phyloP scores from a whole-genome alignment of 2,888 invertebrate species.

The Macroteleia sp. region DNA sequence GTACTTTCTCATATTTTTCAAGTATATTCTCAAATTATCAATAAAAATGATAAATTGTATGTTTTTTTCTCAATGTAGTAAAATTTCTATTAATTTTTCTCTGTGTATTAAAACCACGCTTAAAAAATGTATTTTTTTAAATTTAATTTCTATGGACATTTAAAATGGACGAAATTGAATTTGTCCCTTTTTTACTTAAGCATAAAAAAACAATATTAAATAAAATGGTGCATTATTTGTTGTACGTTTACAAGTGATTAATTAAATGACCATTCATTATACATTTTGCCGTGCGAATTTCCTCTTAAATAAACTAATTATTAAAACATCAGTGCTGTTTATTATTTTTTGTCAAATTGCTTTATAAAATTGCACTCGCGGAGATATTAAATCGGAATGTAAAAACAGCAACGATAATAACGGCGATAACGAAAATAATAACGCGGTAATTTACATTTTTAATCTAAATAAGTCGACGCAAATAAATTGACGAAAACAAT shows the following conservation, averaged over 20 bases:
- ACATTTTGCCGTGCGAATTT: background rate
- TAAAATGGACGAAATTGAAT: too few relatives aligned
- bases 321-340: slow-evolving; percentile 18
- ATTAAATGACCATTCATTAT: background rate
- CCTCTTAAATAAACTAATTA: slow-evolving; percentile 15
- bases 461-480: slow-evolving; percentile 45
- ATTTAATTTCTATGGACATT: too few relatives aligned
- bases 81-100: too few relatives aligned
- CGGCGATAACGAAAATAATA: slow-evolving; percentile 30
- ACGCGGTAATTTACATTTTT: slow-evolving; percentile 35
- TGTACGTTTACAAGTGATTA: background rate
- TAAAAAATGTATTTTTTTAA: too few relatives aligned
- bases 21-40: too few relatives aligned
- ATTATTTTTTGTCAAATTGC: slow-evolving; percentile 33
- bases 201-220: too few relatives aligned
- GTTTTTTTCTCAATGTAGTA: too few relatives aligned
- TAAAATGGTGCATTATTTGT: background rate
- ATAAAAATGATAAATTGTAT: too few relatives aligned
- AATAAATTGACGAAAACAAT: slow-evolving; percentile 38
- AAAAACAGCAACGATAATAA: slow-evolving; percentile 27
- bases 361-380: slow-evolving; percentile 31
- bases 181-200: too few relatives aligned
- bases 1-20: too few relatives aligned
- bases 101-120: too few relatives aligned
- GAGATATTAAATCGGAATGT: slow-evolving; percentile 12